Base-by-base conservation (phyloP, 23 tunicate genomes). In the Trididemnum clinides region DNA sequence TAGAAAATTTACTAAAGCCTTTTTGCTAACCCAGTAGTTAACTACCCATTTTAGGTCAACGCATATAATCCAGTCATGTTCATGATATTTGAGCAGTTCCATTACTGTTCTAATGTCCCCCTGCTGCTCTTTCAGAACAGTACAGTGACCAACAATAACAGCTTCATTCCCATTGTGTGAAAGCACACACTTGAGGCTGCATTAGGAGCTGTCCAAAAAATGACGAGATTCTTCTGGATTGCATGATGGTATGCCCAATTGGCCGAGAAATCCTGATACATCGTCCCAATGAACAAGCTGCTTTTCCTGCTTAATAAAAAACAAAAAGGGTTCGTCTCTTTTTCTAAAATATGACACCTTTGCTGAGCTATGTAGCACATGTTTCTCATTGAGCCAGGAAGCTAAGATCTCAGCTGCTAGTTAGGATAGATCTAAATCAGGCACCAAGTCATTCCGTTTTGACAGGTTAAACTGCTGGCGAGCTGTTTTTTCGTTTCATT, bases 41-140 rank as follows among this genome's bases (percentile, higher is more conserved):
- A 35, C 80, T 74, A 74, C 36, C 80, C 80, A 74, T 74, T 74
- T 74, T 27, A 74, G 7, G 57, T 74, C 80, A 36, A 74, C 80
- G 28, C 59, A 74, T 38, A 37, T 74, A 27, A 74, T 74, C 80
- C 57, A 44, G 22, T 27, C 57, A 74, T 74, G 80, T 27, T 74
- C 26, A 37, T 74, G 80, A 74, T 37, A 74, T 44, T 74, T 35
- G 6, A 74, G 80, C 28, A 74, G 30, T 5, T 35, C 57, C 28
- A 10, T 74, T 39, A 74, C 80, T 74, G 59, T 74, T 74, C 33
- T 37, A 44, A 37, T 74, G 31, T 74, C 80, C 5, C 38, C 57
- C 28, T 74, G 80, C 80, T 74, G 57, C 59, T 74, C 80, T 25
- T 74, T 74, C 57, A 6, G 59, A 3, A 74, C 57, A 74, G 57